A percentile compares a stretch with the other conserved stretches of the same genome.
These are phyloP conservation scores for Battus philenor DNA, from an alignment of 1,140 invertebrate species.

Conservation along the genomic window DNA sequence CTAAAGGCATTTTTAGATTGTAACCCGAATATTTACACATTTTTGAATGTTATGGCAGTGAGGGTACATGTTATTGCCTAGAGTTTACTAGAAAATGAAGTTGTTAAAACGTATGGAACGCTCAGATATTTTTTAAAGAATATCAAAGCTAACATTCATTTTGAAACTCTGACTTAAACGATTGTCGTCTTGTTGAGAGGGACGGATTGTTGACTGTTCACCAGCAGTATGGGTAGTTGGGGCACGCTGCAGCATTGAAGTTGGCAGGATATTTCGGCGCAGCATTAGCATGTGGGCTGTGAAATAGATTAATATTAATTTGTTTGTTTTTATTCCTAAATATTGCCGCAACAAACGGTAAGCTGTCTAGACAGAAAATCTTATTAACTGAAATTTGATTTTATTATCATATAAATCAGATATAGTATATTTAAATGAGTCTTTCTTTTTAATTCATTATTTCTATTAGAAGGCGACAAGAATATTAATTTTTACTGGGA, in stretches of 20 bases:
- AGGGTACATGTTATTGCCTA: slow-evolving; percentile 1
- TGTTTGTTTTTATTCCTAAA: neutral
- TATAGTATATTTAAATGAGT: too few species aligned
- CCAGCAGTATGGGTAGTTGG: slow-evolving; percentile 78
- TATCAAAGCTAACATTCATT: slow-evolving; percentile 9
- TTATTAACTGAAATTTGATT: too few species aligned
- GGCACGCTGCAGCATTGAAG: slow-evolving; percentile 74
- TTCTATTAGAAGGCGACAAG: too few species aligned
- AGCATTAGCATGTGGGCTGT: slow-evolving; percentile 37
- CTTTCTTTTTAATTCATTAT: too few species aligned
- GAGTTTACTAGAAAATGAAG: slow-evolving; percentile 8
- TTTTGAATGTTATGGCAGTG: slow-evolving; percentile 43
- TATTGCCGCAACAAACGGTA: too few species aligned
- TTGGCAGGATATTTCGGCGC: slow-evolving; percentile 72
- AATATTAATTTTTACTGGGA: too few species aligned
- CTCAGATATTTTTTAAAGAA: slow-evolving; percentile 5
- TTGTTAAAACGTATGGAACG: neutral
- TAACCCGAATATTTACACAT: slow-evolving; percentile 37
- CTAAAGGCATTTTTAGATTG: slow-evolving; percentile 26
- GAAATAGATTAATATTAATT: slow-evolving; percentile 22
- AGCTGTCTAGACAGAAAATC: too few species aligned
- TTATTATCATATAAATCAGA: too few species aligned
- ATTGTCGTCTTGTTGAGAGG: slow-evolving; percentile 18
- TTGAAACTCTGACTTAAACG: slow-evolving; percentile 31
- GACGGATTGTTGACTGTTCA: slow-evolving; percentile 36